Percentiles rank a stretch among this genome's conserved stretches.
Evolutionary conservation across 2,888 invertebrate species (phyloP).

Genomic region (Ichneumoninae sp.): DNA sequence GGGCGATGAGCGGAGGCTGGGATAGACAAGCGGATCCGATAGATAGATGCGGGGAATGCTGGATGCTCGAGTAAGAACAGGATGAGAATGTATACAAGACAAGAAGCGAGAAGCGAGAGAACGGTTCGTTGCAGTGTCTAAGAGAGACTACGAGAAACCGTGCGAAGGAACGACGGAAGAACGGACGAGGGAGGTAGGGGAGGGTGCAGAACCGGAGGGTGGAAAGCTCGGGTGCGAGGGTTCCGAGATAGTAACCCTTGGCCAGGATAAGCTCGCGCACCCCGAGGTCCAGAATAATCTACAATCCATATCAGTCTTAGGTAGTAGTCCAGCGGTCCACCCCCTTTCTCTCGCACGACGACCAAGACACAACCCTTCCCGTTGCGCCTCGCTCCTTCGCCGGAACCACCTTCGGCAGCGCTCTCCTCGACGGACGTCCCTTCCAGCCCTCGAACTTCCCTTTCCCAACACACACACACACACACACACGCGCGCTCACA

Average conservation of each 20-base stretch:
- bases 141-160: conserved; percentile 62
- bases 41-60: conserved; percentile 58
- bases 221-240: conserved; percentile 68
- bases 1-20: conserved; percentile 59
- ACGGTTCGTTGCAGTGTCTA: conserved; percentile 60
- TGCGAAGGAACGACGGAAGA: conserved; percentile 73
- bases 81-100: conserved; percentile 59
- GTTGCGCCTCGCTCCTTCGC: conserved; percentile 59
- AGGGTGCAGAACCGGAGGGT: conserved; percentile 49
- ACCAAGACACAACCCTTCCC: conserved; percentile 62
- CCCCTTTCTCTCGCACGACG: conserved; percentile 55
- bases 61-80: conserved; percentile 54
- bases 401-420: conserved; percentile 80
- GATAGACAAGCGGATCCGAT: conserved; percentile 71
- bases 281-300: conserved; percentile 85
- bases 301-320: conserved; percentile 85
- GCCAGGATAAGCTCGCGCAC: conserved; percentile 79
- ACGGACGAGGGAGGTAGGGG: conserved; percentile 41
- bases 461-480: conserved; percentile 34
- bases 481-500: conserved; percentile 2
- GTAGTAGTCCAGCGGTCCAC: conserved; percentile 78
- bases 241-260: conserved; percentile 82
- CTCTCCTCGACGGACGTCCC: conserved; percentile 68
- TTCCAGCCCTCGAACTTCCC: conserved; percentile 70
- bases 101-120: conserved; percentile 62